Base-by-base conservation (phyloP, 2,113 vertebrate genomes). In the Anoplopoma fimbria region DNA sequence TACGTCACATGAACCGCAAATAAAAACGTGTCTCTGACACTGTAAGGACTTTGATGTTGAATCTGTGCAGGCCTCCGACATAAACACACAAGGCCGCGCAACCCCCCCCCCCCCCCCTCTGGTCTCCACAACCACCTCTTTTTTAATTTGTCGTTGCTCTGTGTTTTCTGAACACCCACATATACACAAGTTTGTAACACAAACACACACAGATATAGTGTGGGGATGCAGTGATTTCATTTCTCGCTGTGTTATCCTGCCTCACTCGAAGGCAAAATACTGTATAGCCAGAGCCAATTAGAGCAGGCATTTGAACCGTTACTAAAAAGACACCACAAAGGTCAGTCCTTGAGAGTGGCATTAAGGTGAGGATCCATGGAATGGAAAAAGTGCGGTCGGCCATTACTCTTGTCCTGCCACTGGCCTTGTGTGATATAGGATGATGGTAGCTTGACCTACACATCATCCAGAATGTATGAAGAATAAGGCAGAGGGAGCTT, bases 341-440 rank as follows among this genome's bases (percentile, higher is more conserved):
- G 91, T 89, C 88, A 89, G 83, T 87, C 84, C 88, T 87, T 91
- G 87, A 88, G 80, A 87, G 65, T 79, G 87, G 58, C 85, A 77
- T 86, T 67, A 69, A 21, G 71, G 71, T 80, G 72, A 15, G 75
- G 73, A 68, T 86, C 67, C 69, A 70, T 25, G 42, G 69, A 88
- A 92, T 79, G 71, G 80, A 84, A 88, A 29, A 86, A 75, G 74
- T 81, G 77, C 25, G 17, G 69, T 75, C 60, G 69, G 83, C 81
- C 73, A 87, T 92, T 90, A 81, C 81, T 88, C 88, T 86, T 86
- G 68, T 89, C 62, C 78, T 69, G 84, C 77, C 75, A 63, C 77
- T 75, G 87, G 87, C 87, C 84, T 90, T 69, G 67, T 90, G 89
- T 91, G 90, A 90, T 88, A 87, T 72, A 83, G 63, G 69, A 74